Percentiles rank a stretch among this genome's conserved stretches.
These are phyloP conservation scores for Stylophora pistillata DNA, from an alignment of 64 coral and sea anemone species.

Conservation along the genomic window DNA sequence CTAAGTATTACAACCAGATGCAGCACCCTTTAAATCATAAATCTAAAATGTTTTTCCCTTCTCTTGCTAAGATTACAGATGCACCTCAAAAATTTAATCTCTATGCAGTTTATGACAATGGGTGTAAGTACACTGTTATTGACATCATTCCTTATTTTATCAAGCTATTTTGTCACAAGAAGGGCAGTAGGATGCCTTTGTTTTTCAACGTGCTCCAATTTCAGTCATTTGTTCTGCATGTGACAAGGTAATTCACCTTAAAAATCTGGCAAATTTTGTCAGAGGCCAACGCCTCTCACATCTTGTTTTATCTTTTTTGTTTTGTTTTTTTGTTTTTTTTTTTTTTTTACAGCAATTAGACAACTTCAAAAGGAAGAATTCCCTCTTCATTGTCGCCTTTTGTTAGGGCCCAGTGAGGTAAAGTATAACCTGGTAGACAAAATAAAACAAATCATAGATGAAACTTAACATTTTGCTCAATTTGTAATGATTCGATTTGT, in stretches of 20 bases:
- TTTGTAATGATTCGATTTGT: neutral
- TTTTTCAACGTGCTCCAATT: too few species aligned
- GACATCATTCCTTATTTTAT: too few species aligned
- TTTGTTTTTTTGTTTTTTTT: neutral
- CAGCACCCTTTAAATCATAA: too few species aligned
- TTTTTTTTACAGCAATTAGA: conserved; percentile 70
- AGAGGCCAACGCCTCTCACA: too few species aligned
- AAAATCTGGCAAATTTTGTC: too few species aligned
- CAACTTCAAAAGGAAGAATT: conserved; percentile 67
- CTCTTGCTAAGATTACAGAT: conserved; percentile 78
- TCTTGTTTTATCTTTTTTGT: too few species aligned
- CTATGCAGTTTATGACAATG: conserved; percentile 92
- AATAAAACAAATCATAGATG: neutral
- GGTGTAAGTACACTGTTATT: conserved; percentile 63
- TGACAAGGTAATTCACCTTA: too few species aligned
- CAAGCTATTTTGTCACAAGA: too few species aligned
- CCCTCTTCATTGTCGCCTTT: conserved; percentile 73
- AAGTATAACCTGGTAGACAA: neutral
- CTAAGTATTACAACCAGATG: too few species aligned
- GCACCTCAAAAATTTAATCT: conserved; percentile 84
- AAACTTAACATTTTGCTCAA: too few species aligned
- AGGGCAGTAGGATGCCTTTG: too few species aligned
- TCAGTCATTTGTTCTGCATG: too few species aligned
- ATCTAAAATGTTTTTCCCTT: neutral
- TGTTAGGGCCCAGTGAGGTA: conserved; percentile 91